Conservation (phyloP, 2,888 invertebrate genomes). For the Netelia inedita region DNA sequence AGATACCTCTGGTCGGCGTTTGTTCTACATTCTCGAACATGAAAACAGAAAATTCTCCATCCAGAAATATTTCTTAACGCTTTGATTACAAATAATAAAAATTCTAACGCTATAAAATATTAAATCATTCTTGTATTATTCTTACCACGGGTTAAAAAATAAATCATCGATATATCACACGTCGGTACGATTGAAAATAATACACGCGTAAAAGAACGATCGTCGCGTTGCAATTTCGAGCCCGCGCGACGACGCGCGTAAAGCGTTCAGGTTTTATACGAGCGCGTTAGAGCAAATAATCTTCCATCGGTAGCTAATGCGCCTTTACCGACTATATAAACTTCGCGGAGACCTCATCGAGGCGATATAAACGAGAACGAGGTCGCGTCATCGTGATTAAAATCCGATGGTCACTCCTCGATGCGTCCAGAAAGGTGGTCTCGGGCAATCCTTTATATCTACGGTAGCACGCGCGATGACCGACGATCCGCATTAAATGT, state of each 20-base stretch:
- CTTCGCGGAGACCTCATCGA: slow-evolving; percentile 11
- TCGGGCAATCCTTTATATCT: neutral
- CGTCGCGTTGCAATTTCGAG: too few relatives aligned
- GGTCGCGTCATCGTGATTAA: slow-evolving; percentile 62
- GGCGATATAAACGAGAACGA: slow-evolving; percentile 21
- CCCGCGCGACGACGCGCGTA: neutral
- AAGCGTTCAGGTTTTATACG: neutral
- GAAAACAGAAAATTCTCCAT: neutral
- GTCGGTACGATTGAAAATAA: too few relatives aligned
- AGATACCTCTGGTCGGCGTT: neutral
- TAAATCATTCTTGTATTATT: too few relatives aligned
- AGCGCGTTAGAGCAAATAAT: slow-evolving; percentile 18
- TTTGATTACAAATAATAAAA: too few relatives aligned
- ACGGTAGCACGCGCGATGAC: slow-evolving; percentile 3
- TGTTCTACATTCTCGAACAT: neutral
- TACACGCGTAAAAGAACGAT: too few relatives aligned
- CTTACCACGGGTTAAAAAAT: too few relatives aligned
- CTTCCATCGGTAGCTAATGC: neutral
- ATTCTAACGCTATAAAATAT: too few relatives aligned
- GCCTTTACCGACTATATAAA: neutral
- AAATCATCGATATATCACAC: too few relatives aligned
- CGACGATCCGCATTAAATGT: slow-evolving; percentile 9
- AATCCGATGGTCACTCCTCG: slow-evolving; percentile 65
- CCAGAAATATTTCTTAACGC: neutral
- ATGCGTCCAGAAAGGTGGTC: slow-evolving; percentile 56